Evolutionary conservation across 2,888 invertebrate species (phyloP).

Genomic region (Drosophila diplacantha): DNA sequence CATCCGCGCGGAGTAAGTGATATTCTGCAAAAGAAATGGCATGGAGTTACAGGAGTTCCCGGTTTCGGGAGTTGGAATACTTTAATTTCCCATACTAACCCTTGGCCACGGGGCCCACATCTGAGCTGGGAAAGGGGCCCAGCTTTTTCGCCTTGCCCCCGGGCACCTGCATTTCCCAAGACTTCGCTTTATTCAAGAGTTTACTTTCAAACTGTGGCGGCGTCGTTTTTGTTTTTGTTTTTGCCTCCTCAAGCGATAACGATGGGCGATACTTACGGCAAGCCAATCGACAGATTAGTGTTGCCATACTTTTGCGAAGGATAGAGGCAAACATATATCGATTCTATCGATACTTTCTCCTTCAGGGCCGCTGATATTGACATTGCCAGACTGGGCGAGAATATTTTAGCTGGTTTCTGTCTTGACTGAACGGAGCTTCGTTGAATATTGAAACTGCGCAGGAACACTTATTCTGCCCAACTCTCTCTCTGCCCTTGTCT

Average conservation of each 20-base stretch:
- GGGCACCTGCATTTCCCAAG: slow-evolving; percentile 14
- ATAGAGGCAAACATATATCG: too few species aligned
- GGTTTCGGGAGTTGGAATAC: too few species aligned
- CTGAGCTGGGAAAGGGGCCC: slow-evolving; percentile 18
- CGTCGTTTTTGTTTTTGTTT: slow-evolving; percentile 8
- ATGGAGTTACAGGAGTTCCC: background rate
- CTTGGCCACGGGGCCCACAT: slow-evolving; percentile 68
- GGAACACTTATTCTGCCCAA: slow-evolving; percentile 25
- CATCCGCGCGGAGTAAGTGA: slow-evolving; percentile 68
- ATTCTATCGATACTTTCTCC: too few species aligned
- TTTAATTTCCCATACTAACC: slow-evolving; percentile 41
- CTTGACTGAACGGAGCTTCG: slow-evolving; percentile 57
- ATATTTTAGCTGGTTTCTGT: slow-evolving; percentile 15
- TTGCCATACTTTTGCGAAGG: background rate
- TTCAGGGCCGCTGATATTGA: too few species aligned
- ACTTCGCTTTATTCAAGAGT: slow-evolving; percentile 9
- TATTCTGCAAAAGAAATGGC: slow-evolving; percentile 37
- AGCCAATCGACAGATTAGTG: background rate
- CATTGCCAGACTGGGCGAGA: background rate
- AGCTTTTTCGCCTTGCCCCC: slow-evolving; percentile 24
- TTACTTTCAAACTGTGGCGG: slow-evolving; percentile 25
- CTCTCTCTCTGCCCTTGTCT: slow-evolving; percentile 7
- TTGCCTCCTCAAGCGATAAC: background rate
- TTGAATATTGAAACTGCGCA: slow-evolving; percentile 63
- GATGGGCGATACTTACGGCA: background rate